Evolutionary conservation across 1,140 invertebrate genomes (phyloP).

Genomic region (Leptinotarsa undecemlineata): DNA sequence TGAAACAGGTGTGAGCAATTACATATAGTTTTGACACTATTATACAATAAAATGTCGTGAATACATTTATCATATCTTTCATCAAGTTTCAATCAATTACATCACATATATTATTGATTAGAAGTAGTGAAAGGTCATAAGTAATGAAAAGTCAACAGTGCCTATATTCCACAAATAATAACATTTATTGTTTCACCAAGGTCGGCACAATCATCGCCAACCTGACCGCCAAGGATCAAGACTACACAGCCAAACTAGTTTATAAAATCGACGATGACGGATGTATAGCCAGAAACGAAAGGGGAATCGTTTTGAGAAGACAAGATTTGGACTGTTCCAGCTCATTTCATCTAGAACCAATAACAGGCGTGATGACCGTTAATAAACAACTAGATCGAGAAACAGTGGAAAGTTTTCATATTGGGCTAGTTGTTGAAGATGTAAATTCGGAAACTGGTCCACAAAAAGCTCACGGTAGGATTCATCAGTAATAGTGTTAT

Average conservation of each 20-base stretch:
- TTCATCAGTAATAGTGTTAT: not conserved
- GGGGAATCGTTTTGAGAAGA: conserved; percentile 69
- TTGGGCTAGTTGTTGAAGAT: conserved; percentile 82
- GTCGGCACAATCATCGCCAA: conserved; percentile 72
- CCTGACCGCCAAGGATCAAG: conserved; percentile 76
- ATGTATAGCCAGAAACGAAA: conserved; percentile 80
- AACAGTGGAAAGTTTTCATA: conserved; percentile 76
- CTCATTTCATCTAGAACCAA: conserved; percentile 73
- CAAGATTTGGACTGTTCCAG: conserved; percentile 74
- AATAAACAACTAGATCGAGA: conserved; percentile 78
- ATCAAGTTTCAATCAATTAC: no score
- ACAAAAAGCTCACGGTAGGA: conserved; percentile 72
- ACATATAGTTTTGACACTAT: no score
- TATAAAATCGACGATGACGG: conserved; percentile 72
- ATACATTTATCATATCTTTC: no score
- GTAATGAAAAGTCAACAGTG: no score
- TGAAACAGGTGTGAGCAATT: no score
- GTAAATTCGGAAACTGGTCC: conserved; percentile 74
- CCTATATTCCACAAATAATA: no score
- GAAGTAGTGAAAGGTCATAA: no score
- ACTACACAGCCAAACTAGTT: conserved; percentile 74
- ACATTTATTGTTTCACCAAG: conserved; percentile 48
- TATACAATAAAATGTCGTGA: no score
- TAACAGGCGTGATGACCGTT: conserved; percentile 72
- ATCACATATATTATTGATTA: no score